Percentiles rank a stretch among this genome's conserved stretches.
Evolutionary conservation across 2,888 invertebrate genomes (phyloP).

Genomic region (Microctonus aethiopoides): DNA sequence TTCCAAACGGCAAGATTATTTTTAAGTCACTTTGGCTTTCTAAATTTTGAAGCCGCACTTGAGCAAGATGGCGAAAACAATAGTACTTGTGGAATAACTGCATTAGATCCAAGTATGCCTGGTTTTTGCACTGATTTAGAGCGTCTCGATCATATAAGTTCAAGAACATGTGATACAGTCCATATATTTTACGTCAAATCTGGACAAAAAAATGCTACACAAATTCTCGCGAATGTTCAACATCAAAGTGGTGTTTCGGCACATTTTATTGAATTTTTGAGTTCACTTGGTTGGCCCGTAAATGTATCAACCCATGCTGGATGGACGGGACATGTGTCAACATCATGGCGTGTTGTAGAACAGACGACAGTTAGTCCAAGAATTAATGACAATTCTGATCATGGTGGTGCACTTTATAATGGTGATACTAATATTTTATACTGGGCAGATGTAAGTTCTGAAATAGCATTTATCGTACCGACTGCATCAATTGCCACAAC

Average conservation of each 20-base stretch:
- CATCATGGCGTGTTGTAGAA: slow-evolving; percentile 79
- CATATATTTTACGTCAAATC: slow-evolving; percentile 94
- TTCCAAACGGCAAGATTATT: slow-evolving; percentile 96
- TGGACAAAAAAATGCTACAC: slow-evolving; percentile 80
- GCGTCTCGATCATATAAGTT: slow-evolving; percentile 85
- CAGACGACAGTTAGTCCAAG: slow-evolving; percentile 45
- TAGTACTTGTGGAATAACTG: slow-evolving; percentile 72
- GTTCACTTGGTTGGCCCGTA: slow-evolving; percentile 87
- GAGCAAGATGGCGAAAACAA: slow-evolving; percentile 53
- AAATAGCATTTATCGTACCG: slow-evolving; percentile 96
- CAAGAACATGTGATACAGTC: slow-evolving; percentile 89
- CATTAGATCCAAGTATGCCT: slow-evolving; percentile 76
- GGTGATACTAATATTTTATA: slow-evolving; percentile 88
- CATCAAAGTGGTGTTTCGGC: slow-evolving; percentile 67
- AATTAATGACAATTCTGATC: slow-evolving; percentile 49
- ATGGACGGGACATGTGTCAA: slow-evolving; percentile 91
- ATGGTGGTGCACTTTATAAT: slow-evolving; percentile 81
- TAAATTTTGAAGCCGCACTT: slow-evolving; percentile 69
- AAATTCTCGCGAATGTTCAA: slow-evolving; percentile 83
- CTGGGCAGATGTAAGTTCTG: slow-evolving; percentile 95
- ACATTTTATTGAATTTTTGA: slow-evolving; percentile 71
- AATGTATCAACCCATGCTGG: slow-evolving; percentile 87
- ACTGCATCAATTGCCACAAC: slow-evolving; percentile 58
- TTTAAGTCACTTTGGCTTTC: slow-evolving; percentile 94
- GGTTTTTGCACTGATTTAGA: slow-evolving; percentile 86